phyloP scores from a whole-genome alignment of 2,888 invertebrate genomes.

The Apantesis nais region DNA sequence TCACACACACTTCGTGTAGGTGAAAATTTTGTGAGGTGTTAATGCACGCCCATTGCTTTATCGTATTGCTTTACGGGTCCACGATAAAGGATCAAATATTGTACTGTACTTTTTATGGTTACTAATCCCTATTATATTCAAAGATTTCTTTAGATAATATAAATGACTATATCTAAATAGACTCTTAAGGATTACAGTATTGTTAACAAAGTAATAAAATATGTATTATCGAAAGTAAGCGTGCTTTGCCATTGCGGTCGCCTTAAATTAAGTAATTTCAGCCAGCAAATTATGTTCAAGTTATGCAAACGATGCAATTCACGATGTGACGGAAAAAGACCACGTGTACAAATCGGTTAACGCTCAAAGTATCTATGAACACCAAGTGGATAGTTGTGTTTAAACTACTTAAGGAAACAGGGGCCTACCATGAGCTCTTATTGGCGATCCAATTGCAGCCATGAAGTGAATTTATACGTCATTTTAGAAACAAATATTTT shows the following conservation, averaged over 20 bases:
- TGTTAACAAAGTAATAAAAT: slow-evolving; percentile 55
- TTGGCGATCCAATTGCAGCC: no score
- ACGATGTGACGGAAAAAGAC: background rate
- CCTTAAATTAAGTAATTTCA: slow-evolving; percentile 45
- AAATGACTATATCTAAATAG: slow-evolving; percentile 56
- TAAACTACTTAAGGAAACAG: no score
- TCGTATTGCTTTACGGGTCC: slow-evolving; percentile 80
- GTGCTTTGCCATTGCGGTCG: slow-evolving; percentile 47
- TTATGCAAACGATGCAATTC: background rate
- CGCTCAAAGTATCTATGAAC: background rate
- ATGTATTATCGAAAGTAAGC: slow-evolving; percentile 50
- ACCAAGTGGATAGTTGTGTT: background rate
- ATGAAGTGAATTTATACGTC: no score
- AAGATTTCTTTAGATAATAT: slow-evolving; percentile 53
- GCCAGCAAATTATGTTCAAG: background rate
- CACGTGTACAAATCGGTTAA: background rate
- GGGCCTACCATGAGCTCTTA: no score
- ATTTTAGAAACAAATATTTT: no score
- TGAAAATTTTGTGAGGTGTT: slow-evolving; percentile 76
- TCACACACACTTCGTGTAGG: slow-evolving; percentile 72
- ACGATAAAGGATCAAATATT: slow-evolving; percentile 71
- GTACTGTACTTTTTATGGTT: slow-evolving; percentile 67
- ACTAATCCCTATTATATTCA: slow-evolving; percentile 76
- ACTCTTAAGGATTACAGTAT: slow-evolving; percentile 30
- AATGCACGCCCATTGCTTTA: slow-evolving; percentile 82